Evolutionary conservation across 2,888 invertebrate species (phyloP), one percentile per base, ranked within the genome.

Genomic region (Camponotus fellah): DNA sequence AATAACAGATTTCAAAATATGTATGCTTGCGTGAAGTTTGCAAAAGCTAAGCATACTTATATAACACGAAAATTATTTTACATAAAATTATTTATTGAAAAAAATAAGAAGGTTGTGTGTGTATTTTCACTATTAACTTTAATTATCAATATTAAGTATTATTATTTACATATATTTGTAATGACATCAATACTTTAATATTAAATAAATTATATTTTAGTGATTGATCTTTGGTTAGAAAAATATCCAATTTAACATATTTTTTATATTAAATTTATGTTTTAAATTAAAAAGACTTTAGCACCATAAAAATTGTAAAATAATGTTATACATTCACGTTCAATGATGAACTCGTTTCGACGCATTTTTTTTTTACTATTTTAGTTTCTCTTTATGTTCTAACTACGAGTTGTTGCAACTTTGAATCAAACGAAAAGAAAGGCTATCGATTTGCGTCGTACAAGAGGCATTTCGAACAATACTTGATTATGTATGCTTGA

Each of bases 401-500:
- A 40, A 40, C 34, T 77, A 43, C 69, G 34, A 69, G 43, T 69
- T 14, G 34, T 14, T 32, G 68, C 17, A 26, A 66, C 43, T 17
- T 77, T 56, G 3, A 53, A 77, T 58, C 68, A 69, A 77, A 68
- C 40, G 68, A 68, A 46, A 37, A 69, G 37, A 40, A 68, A 68
- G 43, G 32, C 43, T 77, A 79, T 79, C 69, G 79, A 79, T 69
- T 79, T 69, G 14, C 43, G 32, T 34, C 34, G 3, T 32, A 12
- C 1, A 46, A 46, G 68, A 68, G 9, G 10, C 32, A 32, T 58
- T 77, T 56, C 56, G 43, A 46, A 14, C 58, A 69, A 34, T 40
- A 43, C 34, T 79, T 43, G 58, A 79, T 79, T 69, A 79, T 79
- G 69, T 43, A 79, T 79, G 56, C 79, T 21, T 43, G 58, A 34